Conservation (phyloP, 2,797 vertebrate genomes). For the Xenopus petersii region DNA sequence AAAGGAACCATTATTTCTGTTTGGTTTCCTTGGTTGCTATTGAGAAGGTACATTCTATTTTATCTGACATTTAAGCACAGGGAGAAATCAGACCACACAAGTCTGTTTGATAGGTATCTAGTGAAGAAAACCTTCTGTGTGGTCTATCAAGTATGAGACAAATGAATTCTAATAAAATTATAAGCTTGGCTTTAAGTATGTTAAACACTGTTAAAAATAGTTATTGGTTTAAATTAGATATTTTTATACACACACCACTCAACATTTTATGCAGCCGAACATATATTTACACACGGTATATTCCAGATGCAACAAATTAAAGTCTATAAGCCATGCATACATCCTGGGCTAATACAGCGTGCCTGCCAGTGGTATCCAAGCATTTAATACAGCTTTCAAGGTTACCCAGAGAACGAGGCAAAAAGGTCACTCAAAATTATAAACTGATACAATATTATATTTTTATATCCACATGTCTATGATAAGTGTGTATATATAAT, state of each 20-base stretch:
- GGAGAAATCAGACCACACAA: conserved; percentile 60
- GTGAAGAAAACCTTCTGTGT: conserved; percentile 57
- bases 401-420: neutral
- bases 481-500: too few relatives aligned
- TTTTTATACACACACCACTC: neutral
- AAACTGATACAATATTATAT: too few relatives aligned
- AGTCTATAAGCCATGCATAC: neutral
- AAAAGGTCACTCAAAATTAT: too few relatives aligned
- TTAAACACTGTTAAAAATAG: conserved; percentile 25
- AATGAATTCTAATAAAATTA: conserved; percentile 22
- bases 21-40: conserved; percentile 50
- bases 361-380: neutral
- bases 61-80: conserved; percentile 57
- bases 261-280: neutral
- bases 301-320: neutral
- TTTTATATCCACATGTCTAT: too few relatives aligned
- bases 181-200: conserved; percentile 31
- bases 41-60: conserved; percentile 52
- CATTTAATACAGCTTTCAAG: neutral
- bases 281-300: neutral
- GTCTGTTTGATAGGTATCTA: conserved; percentile 53
- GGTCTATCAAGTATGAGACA: conserved; percentile 49
- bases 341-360: neutral
- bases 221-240: neutral
- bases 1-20: conserved; percentile 38